Base-by-base conservation (phyloP, 2,888 invertebrate species). In the Epistrophe eligans region DNA sequence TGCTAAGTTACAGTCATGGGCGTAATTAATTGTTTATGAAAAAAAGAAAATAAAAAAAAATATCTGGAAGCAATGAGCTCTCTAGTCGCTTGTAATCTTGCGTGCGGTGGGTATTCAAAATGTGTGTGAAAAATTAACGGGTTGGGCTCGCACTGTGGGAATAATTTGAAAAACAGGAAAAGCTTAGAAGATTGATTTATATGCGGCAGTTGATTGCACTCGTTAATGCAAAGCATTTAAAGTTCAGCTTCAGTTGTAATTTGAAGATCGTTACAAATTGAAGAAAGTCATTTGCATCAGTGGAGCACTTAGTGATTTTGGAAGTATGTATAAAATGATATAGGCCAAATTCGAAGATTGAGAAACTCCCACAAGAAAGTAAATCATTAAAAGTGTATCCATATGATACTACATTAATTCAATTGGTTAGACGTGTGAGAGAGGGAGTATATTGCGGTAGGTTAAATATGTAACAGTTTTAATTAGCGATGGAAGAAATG, bases 11-110 rank as follows among this genome's bases (percentile, higher is more conserved):
- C 55, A 52, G n/a, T 50, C 70, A 70, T 77, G 48, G 60, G 9
- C 19, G 28, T 85, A 71, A 85, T 85, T 81, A 85, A 85, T 85
- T 70, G 77, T 50, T 79, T 70, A 13, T n/a, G 19, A 58, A 79
- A 77, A 64, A 52, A 52, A 35, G 13, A 32, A 50, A n/a, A n/a
- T n/a, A n/a, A 67, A 0, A 9, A 8, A 13, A 52, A 1, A 52
- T 64, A 73, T 73, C 74, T 83, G 77, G 73, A 73, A 73, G 66
- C 66, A 72, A 50, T 67, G 17, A 15, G 66, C 24, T 24, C 57
- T 55, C 45, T 57, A 52, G 48, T 60, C n/a, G n/a, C 19, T n/a
- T 66, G n/a, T 17, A 38, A 28, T 58, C 52, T 67, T 43, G 55
- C 71, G 17, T 64, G 55, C n/a, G 73, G 73, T 83, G 62, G 73